phyloP scores from a whole-genome alignment of 92 coral and sea anemone genomes.

The Desmophyllum pertusum region DNA sequence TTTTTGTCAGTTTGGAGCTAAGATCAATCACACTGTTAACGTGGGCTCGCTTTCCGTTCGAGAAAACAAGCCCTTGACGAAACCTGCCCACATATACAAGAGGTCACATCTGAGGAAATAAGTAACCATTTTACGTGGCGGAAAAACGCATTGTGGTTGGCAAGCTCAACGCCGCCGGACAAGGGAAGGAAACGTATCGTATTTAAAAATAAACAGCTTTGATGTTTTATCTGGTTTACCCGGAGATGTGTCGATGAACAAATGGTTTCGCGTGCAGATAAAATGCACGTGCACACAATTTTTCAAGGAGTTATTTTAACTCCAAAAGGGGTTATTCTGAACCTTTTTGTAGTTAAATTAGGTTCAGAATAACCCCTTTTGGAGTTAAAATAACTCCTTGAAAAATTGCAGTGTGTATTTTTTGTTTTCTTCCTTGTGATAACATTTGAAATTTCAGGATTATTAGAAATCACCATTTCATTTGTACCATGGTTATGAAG shows the following conservation, averaged over 20 bases:
- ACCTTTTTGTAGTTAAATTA: no score
- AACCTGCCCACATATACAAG: not conserved
- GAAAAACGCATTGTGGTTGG: not conserved
- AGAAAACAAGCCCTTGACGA: not conserved
- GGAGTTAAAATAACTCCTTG: no score
- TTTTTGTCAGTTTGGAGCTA: not conserved
- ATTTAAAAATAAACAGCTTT: not conserved
- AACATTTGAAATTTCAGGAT: no score
- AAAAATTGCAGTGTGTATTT: no score
- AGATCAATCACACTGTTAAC: not conserved
- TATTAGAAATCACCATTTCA: no score
- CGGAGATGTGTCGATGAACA: not conserved
- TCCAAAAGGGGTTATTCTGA: no score
- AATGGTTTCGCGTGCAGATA: not conserved
- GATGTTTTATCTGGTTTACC: not conserved
- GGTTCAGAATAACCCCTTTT: no score
- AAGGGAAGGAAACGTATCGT: not conserved
- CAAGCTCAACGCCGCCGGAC: no score
- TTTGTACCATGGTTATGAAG: no score
- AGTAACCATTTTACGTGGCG: not conserved
- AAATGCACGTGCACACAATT: not conserved
- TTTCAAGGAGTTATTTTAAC: no score
- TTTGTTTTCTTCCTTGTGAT: no score
- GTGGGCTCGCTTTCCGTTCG: slow-evolving; percentile 17
- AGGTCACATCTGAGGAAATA: not conserved